These are phyloP conservation scores for Lithophane ornitopus DNA, from an alignment of 2,888 invertebrate genomes.

Conservation along the genomic window DNA sequence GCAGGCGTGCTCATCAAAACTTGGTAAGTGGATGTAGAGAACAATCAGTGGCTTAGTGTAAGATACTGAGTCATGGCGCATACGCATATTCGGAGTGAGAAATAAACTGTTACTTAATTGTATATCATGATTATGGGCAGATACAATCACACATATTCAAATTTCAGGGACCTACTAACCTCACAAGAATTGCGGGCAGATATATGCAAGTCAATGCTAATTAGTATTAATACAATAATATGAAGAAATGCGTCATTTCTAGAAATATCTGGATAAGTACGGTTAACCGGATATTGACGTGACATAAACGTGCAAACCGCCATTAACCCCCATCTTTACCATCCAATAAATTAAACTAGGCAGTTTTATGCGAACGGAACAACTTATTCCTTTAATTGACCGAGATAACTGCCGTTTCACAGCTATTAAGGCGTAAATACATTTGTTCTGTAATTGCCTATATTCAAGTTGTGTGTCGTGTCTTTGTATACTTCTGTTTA, in stretches of 20 bases:
- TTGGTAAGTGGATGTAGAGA: conserved; percentile 48
- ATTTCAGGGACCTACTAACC: conserved; percentile 55
- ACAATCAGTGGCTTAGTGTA: conserved; percentile 66
- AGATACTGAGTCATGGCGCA: conserved; percentile 57
- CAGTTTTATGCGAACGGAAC: conserved; percentile 34
- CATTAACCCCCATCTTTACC: conserved; percentile 36
- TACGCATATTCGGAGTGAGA: conserved; percentile 39
- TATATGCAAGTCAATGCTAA: conserved; percentile 54
- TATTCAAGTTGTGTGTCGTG: conserved; percentile 29
- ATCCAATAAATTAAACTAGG: conserved; percentile 32
- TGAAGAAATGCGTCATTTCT: not conserved
- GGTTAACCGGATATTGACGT: conserved; percentile 29
- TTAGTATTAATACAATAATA: conserved; percentile 5
- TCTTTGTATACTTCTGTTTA: conserved; percentile 42
- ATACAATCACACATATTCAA: conserved; percentile 48
- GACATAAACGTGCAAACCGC: conserved; percentile 21
- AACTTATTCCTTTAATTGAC: conserved; percentile 45
- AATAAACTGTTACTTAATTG: conserved; percentile 62
- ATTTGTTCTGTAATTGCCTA: conserved; percentile 22
- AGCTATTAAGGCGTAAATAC: conserved; percentile 23
- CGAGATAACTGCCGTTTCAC: conserved; percentile 22
- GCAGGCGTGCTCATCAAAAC: conserved; percentile 55
- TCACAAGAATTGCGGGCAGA: conserved; percentile 22
- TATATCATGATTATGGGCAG: conserved; percentile 45
- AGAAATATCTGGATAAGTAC: not conserved